Conservation (phyloP, 2,113 vertebrate genomes). For the Gavialis gangeticus region DNA sequence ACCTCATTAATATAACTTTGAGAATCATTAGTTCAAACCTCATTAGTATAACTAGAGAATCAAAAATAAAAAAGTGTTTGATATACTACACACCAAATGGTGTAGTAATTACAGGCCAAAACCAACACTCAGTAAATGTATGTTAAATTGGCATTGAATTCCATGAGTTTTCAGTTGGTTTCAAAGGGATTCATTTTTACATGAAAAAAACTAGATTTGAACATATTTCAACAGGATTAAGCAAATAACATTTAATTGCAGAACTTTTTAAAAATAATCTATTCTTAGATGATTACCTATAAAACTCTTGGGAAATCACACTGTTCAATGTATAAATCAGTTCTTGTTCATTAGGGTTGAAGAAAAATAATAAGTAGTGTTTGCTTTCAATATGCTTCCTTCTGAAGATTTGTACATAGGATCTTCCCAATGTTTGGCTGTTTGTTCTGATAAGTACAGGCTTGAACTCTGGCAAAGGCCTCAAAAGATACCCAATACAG, state of each 20-base stretch:
- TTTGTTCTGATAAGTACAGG: not conserved
- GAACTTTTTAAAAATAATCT: slow-evolving; percentile 19
- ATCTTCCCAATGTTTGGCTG: not conserved
- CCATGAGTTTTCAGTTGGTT: not conserved
- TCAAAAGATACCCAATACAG: accelerated
- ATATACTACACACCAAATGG: not conserved
- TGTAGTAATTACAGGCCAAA: not conserved
- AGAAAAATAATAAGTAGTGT: not conserved
- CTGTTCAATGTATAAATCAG: slow-evolving; percentile 34
- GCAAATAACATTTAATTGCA: not conserved
- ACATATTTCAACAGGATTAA: not conserved
- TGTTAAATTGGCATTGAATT: not conserved
- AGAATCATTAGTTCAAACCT: not conserved
- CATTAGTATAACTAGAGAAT: not conserved
- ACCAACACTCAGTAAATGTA: not conserved
- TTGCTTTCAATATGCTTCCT: not conserved
- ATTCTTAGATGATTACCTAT: slow-evolving; percentile 12
- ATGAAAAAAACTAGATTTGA: too few species aligned
- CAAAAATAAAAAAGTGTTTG: not conserved
- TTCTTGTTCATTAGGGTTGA: not conserved
- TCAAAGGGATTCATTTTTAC: not conserved
- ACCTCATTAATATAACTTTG: not conserved
- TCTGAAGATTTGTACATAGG: not conserved
- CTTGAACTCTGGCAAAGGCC: not conserved
- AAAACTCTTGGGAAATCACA: not conserved